Base-by-base conservation (phyloP, 2,797 vertebrate species). In the Chiroxiphia lanceolata region DNA sequence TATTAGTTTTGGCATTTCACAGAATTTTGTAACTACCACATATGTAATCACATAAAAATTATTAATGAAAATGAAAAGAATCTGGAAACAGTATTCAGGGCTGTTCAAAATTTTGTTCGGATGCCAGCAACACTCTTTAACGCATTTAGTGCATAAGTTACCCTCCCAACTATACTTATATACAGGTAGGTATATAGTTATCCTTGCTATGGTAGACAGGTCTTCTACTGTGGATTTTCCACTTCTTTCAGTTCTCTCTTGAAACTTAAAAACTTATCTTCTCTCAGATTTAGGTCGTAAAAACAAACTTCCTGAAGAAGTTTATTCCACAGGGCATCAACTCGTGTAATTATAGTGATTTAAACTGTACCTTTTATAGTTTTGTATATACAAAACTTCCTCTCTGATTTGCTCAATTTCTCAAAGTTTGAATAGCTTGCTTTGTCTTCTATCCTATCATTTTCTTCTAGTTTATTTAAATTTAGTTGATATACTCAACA, bases 1-100 rank as follows among this genome's bases (percentile, higher is more conserved):
- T 76, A 36, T 95, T 93, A 72, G 70, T 82, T 95, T 95, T 96
- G 92, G 88, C 80, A 48, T 93, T 91, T 77, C n/a, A 79, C 29
- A 67, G 29, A 63, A 38, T 82, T 94, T 88, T 79, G 27, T 72
- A 84, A 59, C 59, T 45, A 89, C 40, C 74, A 87, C 77, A 67
- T 85, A 85, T 27, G 71, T 29, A 92, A 87, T 89, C 11, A 50
- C 0, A 3, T 61, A 83, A 89, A 87, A 95, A 77, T 11, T 36
- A 92, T 83, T 50, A 69, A 70, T 11, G 87, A 85, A 80, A 76
- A 60, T 50, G 3, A 25, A 78, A 78, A 80, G 42, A 85, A 50
- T 34, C 7, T 92, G 60, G 38, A 44, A 51, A 44, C 59, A 60
- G 38, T 56, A 48, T 56, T 74, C 25, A 40, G 14, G n/a, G 15